Conservation (phyloP, 2,888 invertebrate species). For the Aquatica leii region DNA sequence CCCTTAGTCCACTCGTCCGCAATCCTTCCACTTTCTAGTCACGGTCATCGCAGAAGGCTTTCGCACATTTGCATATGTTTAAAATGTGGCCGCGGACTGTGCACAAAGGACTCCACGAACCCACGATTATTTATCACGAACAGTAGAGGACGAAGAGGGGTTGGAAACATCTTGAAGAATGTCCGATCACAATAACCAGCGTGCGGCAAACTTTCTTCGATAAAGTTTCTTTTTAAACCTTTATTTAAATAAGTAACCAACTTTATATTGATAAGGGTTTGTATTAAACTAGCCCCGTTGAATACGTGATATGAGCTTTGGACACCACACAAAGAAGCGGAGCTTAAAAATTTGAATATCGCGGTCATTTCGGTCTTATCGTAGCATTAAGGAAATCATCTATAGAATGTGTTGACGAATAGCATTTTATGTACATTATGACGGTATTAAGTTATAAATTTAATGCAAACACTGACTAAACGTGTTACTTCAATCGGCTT, state of each 20-base stretch:
- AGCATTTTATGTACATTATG: conserved; percentile 42
- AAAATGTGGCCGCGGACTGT: conserved; percentile 59
- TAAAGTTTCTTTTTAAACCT: background rate
- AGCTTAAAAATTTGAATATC: conserved; percentile 64
- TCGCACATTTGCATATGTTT: conserved; percentile 60
- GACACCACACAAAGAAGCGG: conserved; percentile 58
- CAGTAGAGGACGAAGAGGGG: conserved; percentile 46
- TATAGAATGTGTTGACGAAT: conserved; percentile 58
- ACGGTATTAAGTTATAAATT: conserved; percentile 10
- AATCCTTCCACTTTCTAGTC: conserved; percentile 57
- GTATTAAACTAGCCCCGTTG: conserved; percentile 53
- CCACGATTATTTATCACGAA: conserved; percentile 60
- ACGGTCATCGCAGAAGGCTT: conserved; percentile 58
- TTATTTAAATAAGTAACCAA: conserved; percentile 15
- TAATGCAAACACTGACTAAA: background rate
- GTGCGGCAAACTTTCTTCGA: conserved; percentile 31
- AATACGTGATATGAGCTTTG: conserved; percentile 57
- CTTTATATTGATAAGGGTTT: conserved; percentile 43
- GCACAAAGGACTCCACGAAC: conserved; percentile 60
- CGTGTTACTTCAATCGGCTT: background rate
- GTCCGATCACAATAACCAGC: conserved; percentile 30
- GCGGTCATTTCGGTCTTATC: conserved; percentile 62
- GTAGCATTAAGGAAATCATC: conserved; percentile 60
- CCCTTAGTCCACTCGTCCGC: conserved; percentile 46
- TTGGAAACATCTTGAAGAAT: conserved; percentile 46